Percentiles rank a stretch among this genome's conserved stretches.
Evolutionary conservation across 2,797 vertebrate species (phyloP).

Genomic region (Sus cebifrons): DNA sequence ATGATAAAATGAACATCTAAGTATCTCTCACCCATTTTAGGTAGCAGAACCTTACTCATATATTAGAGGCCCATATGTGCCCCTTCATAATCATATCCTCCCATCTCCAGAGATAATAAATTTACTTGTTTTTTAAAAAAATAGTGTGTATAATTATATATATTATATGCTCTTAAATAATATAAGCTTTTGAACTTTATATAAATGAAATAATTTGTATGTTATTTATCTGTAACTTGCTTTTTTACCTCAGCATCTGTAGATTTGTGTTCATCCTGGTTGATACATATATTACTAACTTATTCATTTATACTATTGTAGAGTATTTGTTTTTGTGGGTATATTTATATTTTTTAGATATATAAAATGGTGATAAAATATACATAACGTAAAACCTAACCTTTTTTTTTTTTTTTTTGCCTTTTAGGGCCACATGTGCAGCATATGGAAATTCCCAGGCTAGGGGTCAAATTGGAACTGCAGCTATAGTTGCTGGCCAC

Average conservation of each 20-base stretch:
- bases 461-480: too few relatives aligned
- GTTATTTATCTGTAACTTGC: not conserved
- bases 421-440: too few relatives aligned
- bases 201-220: conserved; percentile 9
- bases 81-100: not conserved
- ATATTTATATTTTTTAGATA: not conserved
- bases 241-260: not conserved
- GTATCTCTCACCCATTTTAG: not conserved
- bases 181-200: not conserved
- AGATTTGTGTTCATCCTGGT: not conserved
- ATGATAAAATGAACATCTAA: conserved; percentile 14
- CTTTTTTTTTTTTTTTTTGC: too few relatives aligned
- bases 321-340: not conserved
- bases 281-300: not conserved
- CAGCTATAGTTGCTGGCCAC: too few relatives aligned
- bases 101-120: not conserved
- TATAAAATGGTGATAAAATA: not conserved
- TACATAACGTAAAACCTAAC: not conserved
- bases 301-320: not conserved
- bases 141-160: not conserved
- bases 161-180: not conserved
- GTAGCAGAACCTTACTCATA: not conserved
- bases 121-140: not conserved
- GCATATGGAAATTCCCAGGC: too few relatives aligned
- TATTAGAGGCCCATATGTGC: not conserved